Base-by-base conservation (phyloP, 2,888 invertebrate genomes). In the Tinea pellionella region DNA sequence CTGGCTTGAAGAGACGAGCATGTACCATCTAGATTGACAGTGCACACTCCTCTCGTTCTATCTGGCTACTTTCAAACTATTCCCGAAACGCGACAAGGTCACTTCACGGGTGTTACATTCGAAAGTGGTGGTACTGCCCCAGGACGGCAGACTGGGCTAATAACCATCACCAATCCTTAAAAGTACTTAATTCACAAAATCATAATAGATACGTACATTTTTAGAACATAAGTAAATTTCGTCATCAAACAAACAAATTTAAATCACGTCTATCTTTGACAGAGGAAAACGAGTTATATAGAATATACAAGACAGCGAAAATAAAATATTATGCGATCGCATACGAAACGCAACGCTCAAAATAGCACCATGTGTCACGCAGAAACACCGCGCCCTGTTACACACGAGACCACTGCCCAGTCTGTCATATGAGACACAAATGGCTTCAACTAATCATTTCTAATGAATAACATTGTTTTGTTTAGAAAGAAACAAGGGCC, bases 281-380 rank as follows among this genome's bases (percentile, higher is more conserved):
- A 37, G 37, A 6, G n/a, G 37, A 37, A 24, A 24, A 24, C 24
- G 24, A 24, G 24, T 24, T 37, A 9, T 37, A 37, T 37, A 37
- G 9, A 37, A 37, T 37, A 37, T 37, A 37, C 11, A 9, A 15
- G 47, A 47, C 53, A 24, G 9, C 53, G 18, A 53, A 53, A 53
- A 77, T 78, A 78, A 82, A 85, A 82, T 85, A 24, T 24, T 24
- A 75, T 78, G 77, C 77, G 80, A 82, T 83, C 77, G 74, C 77
- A 77, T 80, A 76, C 69, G 77, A 77, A 79, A 78, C 78, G 77
- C 75, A 74, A 69, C 64, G 70, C 70, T 75, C 63, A 68, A 80
- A 84, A 84, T 82, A 84, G 71, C 70, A 62, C 61, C 61, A 67
- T 78, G 78, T 83, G 80, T 83, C 80, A 80, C 53, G 37, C 55